phyloP scores from a whole-genome alignment of 2,113 vertebrate species.

The Pteronura brasiliensis region DNA sequence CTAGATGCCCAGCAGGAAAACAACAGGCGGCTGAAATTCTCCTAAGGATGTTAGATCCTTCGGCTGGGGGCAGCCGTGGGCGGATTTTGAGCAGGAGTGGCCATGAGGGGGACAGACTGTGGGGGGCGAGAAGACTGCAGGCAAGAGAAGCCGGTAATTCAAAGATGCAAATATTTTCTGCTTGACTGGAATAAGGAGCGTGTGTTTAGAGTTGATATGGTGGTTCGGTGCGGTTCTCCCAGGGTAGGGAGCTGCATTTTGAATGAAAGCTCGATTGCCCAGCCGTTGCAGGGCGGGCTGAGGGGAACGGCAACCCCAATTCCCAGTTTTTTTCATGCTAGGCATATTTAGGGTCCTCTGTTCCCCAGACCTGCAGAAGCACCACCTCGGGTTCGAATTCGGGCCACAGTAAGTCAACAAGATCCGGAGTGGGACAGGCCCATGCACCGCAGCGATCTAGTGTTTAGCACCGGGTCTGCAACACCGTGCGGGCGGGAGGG shows the following conservation, averaged over 20 bases:
- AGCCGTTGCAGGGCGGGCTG: background rate
- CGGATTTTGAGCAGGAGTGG: slow-evolving; percentile 39
- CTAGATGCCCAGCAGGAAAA: background rate
- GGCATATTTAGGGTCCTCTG: background rate
- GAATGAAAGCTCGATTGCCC: background rate
- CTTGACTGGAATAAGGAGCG: background rate
- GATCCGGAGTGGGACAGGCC: background rate
- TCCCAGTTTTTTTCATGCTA: background rate
- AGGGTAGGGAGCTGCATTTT: background rate
- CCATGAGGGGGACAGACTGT: background rate
- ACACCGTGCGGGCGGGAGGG: background rate
- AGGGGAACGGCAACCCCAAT: background rate
- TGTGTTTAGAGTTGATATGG: background rate
- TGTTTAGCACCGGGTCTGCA: accelerated
- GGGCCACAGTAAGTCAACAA: background rate
- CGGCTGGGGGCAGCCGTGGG: background rate
- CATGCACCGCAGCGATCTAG: accelerated
- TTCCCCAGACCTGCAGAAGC: background rate
- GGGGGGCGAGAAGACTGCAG: slow-evolving; percentile 37
- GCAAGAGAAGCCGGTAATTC: slow-evolving; percentile 14
- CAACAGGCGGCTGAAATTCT: slow-evolving; percentile 39
- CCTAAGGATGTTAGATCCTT: background rate
- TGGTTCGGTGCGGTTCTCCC: background rate
- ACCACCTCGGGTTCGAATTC: background rate
- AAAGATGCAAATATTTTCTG: slow-evolving; percentile 27